Conservation (phyloP, 2,113 vertebrate species). For the Ranitomeya imitator region DNA sequence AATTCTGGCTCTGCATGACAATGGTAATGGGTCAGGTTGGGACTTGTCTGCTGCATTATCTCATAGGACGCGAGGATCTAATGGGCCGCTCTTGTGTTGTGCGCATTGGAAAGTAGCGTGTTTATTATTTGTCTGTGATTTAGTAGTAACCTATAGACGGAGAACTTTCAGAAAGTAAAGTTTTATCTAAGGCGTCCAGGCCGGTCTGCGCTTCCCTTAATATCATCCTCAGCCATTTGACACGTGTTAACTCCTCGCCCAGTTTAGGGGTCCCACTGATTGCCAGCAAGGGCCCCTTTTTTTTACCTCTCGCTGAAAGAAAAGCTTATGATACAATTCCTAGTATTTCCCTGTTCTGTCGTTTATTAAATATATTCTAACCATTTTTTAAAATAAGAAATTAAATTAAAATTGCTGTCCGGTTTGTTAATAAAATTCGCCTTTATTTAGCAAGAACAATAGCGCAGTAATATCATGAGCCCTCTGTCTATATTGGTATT, state of each 20-base stretch:
- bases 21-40: not conserved
- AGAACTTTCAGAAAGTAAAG: not conserved
- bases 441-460: not conserved
- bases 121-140: not conserved
- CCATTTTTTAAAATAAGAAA: no score
- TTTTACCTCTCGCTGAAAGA: not conserved
- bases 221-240: slow-evolving; percentile 15
- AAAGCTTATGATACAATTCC: not conserved
- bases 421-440: no score
- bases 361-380: no score
- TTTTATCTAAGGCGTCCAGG: not conserved
- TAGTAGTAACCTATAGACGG: not conserved
- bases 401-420: no score
- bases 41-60: not conserved
- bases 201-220: not conserved
- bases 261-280: not conserved
- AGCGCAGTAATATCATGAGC: not conserved
- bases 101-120: not conserved
- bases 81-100: not conserved
- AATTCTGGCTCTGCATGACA: not conserved
- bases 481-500: not conserved
- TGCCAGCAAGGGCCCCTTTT: not conserved
- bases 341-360: no score
- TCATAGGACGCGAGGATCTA: not conserved
- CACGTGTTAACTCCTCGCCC: slow-evolving; percentile 25